Base-by-base conservation (phyloP, 2,113 vertebrate species). In the Thalassoma bifasciatum region DNA sequence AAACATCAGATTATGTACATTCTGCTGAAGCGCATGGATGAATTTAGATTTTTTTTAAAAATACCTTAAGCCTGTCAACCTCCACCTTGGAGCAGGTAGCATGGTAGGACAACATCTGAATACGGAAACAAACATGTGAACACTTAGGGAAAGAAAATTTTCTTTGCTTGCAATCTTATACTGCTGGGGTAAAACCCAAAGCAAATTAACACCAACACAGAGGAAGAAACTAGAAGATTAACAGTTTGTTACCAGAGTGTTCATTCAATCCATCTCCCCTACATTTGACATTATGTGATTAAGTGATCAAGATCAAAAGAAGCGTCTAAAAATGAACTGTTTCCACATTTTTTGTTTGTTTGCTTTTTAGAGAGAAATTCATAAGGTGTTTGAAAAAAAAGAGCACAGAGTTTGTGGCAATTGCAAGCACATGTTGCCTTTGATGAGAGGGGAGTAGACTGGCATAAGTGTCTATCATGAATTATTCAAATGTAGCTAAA, bases 51-150 rank as follows among this genome's bases (percentile, higher is more conserved):
- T 72, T 21, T 46, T 21, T 14, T 54, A 23, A 11, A n/a, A 34
- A 90, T 93, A 95, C 94, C 93, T 95, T 95, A 17, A 95, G 92
- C 71, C 92, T 88, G 86, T 95, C 94, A 23, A 95, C 94, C 85
- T 95, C 94, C 59, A 92, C 92, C 78, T 94, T 95, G 67, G 94
- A 94, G 81, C 94, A 95, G 24, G 94, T 95, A 10, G 93, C 94
- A 53, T 95, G 94, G 76, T 95, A 95, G 34, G 94, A 95, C 86
- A 95, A 75, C 94, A 95, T 93, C 94, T 95, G 72, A 53, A 63
- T 81, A 59, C 70, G 19, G 44, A 30, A 30, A n/a, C n/a, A n/a
- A n/a, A n/a, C n/a, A n/a, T n/a, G n/a, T n/a, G n/a, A 30, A 30
- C 30, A 30, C 30, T 30, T n/a, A n/a, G 30, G 30, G 3, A 30